Conservation (phyloP, 2,797 vertebrate species). For the Hirundo rustica region DNA sequence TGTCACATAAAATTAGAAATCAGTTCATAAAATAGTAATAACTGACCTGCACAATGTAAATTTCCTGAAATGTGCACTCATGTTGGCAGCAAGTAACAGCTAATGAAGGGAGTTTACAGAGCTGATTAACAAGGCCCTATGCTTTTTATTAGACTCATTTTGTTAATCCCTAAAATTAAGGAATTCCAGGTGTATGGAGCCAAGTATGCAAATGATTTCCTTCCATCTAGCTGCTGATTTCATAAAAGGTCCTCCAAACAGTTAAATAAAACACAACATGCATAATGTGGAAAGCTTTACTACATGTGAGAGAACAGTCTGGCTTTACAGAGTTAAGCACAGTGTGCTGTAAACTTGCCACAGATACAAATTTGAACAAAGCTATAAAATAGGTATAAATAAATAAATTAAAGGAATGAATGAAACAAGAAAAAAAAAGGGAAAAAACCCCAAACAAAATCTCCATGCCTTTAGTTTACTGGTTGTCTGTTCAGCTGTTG, state of each 20-base stretch:
- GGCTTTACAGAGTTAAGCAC: constrained; percentile 70
- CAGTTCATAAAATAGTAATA: constrained; percentile 75
- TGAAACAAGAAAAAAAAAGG: neutral
- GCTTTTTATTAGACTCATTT: constrained; percentile 81
- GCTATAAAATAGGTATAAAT: constrained; percentile 69
- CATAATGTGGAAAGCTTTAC: constrained; percentile 68
- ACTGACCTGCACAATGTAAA: constrained; percentile 71
- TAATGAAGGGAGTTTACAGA: constrained; percentile 78
- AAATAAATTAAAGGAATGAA: constrained; percentile 37
- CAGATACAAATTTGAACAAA: constrained; percentile 74
- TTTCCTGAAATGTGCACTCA: constrained; percentile 69
- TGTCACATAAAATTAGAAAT: constrained; percentile 76
- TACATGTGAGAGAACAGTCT: constrained; percentile 59
- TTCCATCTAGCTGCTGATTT: constrained; percentile 76
- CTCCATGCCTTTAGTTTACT: neutral
- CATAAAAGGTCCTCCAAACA: constrained; percentile 75
- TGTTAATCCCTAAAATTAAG: constrained; percentile 80
- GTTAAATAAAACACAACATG: constrained; percentile 73
- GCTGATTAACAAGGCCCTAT: constrained; percentile 78
- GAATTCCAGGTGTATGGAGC: constrained; percentile 80
- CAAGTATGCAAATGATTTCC: constrained; percentile 82
- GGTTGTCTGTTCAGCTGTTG: neutral
- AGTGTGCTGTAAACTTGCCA: constrained; percentile 64
- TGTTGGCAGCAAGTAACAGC: constrained; percentile 69
- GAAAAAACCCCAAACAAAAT: neutral